Base-by-base conservation (phyloP, 2,113 vertebrate genomes). In the Cyanistes caeruleus region DNA sequence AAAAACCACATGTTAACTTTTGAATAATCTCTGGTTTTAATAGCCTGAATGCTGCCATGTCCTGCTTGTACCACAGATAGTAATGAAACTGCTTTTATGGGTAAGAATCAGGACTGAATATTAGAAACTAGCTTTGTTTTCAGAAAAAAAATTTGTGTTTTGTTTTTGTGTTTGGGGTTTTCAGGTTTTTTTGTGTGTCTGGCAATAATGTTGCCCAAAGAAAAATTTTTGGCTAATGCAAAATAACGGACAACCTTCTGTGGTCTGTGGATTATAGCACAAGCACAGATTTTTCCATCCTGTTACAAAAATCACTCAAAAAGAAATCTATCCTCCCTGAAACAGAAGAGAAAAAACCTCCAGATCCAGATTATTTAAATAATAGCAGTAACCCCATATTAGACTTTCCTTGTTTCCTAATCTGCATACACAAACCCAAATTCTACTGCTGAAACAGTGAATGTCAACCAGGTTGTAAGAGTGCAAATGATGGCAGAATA, bases 11-110 rank as follows among this genome's bases (percentile, higher is more conserved):
- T 60, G 58, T 41, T 84, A 81, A 84, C 62, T 72, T 91, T 41
- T 87, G 74, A 93, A 85, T 91, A 82, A 84, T 90, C 70, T 79
- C 87, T 83, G 81, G 49, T 46, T 95, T 92, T 87, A 93, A 82
- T 95, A 60, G 56, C 44, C 70, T 58, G 77, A 87, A 62, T 89
- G 15, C 51, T 89, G 44, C 31, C 60, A 27, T 68, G 76, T 87
- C 58, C 49, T 67, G 18, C 89, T 86, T 68, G 20, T 73, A 78
- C 46, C 68, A 62, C 8, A 43, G 56, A 88, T 30, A 90, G 56
- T n/a, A 77, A 76, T 46, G 43, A 87, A 67, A 55, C 27, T 31
- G 41, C 55, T 74, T 56, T 48, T 74, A 37, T 8, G n/a, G 59
- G 23, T 30, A 70, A 67, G 48, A 62, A 77, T 59, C 2, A 2